These are phyloP conservation scores for Globia sparganii DNA, from an alignment of 2,888 invertebrate genomes.

Conservation along the genomic window DNA sequence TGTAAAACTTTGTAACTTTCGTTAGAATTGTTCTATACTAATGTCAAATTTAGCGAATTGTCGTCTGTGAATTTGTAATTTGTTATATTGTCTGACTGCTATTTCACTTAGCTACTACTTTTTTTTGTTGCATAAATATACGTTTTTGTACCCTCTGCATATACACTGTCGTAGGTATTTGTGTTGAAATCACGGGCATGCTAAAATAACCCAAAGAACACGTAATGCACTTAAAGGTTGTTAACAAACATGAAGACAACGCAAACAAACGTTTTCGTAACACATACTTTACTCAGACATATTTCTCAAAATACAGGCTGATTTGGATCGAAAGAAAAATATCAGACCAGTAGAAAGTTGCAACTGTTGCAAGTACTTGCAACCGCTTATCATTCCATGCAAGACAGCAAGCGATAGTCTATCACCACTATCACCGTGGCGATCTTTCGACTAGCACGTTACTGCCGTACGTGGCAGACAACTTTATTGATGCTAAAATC, in stretches of 20 bases:
- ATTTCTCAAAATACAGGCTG: conserved; percentile 7
- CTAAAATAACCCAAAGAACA: conserved; percentile 19
- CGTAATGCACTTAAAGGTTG: conserved; percentile 50
- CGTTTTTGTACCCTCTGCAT: conserved; percentile 2
- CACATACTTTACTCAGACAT: conserved; percentile 17
- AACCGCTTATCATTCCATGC: conserved; percentile 44
- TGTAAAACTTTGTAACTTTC: conserved; percentile 67
- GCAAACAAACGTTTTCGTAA: conserved; percentile 36
- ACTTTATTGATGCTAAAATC: conserved; percentile 16
- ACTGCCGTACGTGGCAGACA: conserved; percentile 26
- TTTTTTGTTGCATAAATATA: conserved; percentile 39
- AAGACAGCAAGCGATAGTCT: conserved; percentile 47
- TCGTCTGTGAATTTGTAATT: conserved; percentile 54
- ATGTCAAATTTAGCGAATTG: conserved; percentile 48
- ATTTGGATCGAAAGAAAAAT: conserved; percentile 23
- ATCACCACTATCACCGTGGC: conserved; percentile 45
- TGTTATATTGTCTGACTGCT: conserved; percentile 48
- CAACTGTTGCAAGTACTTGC: conserved; percentile 18
- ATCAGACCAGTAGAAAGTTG: conserved; percentile 45
- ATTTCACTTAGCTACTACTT: conserved; percentile 29
- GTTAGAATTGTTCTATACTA: conserved; percentile 55
- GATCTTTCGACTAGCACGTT: conserved; percentile 39
- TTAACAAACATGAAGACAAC: conserved; percentile 44
- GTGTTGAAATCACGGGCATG: conserved; percentile 35
- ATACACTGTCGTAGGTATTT: conserved; percentile 17